Conservation (phyloP, 2,113 vertebrate species). For the Abramis brama region DNA sequence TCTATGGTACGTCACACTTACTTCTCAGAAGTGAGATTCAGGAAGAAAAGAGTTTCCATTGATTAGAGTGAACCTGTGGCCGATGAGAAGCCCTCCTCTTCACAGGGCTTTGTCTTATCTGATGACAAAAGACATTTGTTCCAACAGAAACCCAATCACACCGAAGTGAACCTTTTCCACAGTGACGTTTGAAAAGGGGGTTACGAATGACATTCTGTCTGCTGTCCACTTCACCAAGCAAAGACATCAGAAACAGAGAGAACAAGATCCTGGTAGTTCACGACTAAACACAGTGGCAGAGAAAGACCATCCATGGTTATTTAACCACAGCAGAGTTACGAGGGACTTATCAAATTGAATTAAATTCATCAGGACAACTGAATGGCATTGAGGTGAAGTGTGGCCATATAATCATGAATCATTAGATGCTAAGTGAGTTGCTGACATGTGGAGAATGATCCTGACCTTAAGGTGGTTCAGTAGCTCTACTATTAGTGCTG, state of each 20-base stretch:
- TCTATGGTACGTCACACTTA: neutral
- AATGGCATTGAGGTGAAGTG: constrained; percentile 30
- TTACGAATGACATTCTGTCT: neutral
- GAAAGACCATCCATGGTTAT: constrained; percentile 25
- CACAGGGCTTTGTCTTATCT: neutral
- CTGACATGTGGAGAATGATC: constrained; percentile 41
- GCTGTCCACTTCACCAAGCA: constrained; percentile 1
- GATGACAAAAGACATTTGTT: neutral
- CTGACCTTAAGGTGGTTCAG: constrained; percentile 36
- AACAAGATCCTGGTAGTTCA: neutral
- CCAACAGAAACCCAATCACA: neutral
- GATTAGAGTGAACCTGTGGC: neutral
- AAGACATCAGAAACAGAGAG: neutral
- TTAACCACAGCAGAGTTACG: constrained; percentile 20
- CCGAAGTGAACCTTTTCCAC: neutral
- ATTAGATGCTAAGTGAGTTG: constrained; percentile 13
- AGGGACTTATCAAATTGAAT: constrained; percentile 54
- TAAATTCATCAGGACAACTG: constrained; percentile 44
- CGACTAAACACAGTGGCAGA: constrained; percentile 20
- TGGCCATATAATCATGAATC: constrained; percentile 43
- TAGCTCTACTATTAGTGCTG: constrained; percentile 21
- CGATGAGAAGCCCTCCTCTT: neutral
- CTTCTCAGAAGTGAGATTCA: neutral
- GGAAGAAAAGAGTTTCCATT: neutral
- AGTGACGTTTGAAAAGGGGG: neutral